Evolutionary conservation across 1,140 invertebrate genomes (phyloP).

Genomic region (Eriocheir sinensis): DNA sequence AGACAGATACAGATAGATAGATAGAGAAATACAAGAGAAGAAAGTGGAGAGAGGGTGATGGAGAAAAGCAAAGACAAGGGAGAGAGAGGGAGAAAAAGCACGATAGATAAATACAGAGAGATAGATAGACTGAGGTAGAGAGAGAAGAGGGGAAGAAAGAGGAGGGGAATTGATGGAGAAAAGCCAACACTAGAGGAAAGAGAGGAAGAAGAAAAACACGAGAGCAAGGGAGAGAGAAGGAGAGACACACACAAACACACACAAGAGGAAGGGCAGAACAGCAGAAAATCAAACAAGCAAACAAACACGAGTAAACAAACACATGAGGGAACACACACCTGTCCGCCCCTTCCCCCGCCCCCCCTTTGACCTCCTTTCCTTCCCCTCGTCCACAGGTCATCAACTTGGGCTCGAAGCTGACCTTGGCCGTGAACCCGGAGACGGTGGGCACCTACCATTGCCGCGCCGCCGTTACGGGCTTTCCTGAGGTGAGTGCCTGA

Average conservation of each 20-base stretch:
- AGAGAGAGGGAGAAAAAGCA: neutral
- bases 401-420: constrained; percentile 80
- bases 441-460: constrained; percentile 93
- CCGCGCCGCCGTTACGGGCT: constrained; percentile 89
- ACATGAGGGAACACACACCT: too few species aligned
- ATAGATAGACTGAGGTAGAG: too few species aligned
- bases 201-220: too few species aligned
- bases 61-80: neutral
- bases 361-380: neutral
- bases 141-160: too few species aligned
- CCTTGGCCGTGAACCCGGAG: constrained; percentile 85
- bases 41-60: neutral
- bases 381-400: constrained; percentile 77
- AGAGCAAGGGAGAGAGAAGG: too few species aligned
- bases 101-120: neutral
- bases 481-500: constrained; percentile 86
- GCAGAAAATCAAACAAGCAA: too few species aligned
- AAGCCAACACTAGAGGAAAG: neutral
- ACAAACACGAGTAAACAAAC: too few species aligned
- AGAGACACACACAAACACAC: too few species aligned
- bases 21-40: neutral
- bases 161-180: too few species aligned
- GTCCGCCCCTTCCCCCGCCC: too few species aligned
- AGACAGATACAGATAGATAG: neutral
- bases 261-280: too few species aligned